Evolutionary conservation across 1,140 invertebrate genomes (phyloP).

Genomic region (Delia radicum): DNA sequence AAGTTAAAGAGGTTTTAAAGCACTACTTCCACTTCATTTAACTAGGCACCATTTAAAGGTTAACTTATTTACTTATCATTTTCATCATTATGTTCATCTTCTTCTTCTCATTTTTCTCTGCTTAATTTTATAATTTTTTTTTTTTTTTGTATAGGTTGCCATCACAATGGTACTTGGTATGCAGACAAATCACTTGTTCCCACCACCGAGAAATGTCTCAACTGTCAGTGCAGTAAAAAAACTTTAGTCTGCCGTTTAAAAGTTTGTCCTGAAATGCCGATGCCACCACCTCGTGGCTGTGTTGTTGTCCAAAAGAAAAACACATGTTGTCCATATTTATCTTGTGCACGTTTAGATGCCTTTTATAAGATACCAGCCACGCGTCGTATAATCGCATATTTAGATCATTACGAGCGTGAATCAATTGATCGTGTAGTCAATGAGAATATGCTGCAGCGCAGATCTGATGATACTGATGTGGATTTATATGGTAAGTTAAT

Average conservation of each 20-base stretch:
- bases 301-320: slow-evolving; percentile 66
- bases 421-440: slow-evolving; percentile 54
- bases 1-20: no score
- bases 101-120: not conserved
- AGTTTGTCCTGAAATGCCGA: slow-evolving; percentile 72
- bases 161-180: slow-evolving; percentile 66
- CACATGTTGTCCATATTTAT: slow-evolving; percentile 73
- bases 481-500: slow-evolving; percentile 43
- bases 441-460: slow-evolving; percentile 49
- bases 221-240: slow-evolving; percentile 71
- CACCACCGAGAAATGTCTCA: slow-evolving; percentile 74
- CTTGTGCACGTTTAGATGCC: slow-evolving; percentile 66
- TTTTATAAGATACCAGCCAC: slow-evolving; percentile 52
- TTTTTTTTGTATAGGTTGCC: slow-evolving; percentile 67
- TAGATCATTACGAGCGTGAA: slow-evolving; percentile 52
- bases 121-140: not conserved
- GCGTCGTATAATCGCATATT: slow-evolving; percentile 50
- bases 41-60: no score
- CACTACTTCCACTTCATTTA: no score
- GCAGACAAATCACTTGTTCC: slow-evolving; percentile 64
- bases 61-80: no score
- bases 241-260: slow-evolving; percentile 74
- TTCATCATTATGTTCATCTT: not conserved
- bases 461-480: slow-evolving; percentile 48
- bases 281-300: slow-evolving; percentile 72